These are phyloP conservation scores for Austrofundulus limnaeus DNA, from an alignment of 2,113 vertebrate species.

Conservation along the genomic window DNA sequence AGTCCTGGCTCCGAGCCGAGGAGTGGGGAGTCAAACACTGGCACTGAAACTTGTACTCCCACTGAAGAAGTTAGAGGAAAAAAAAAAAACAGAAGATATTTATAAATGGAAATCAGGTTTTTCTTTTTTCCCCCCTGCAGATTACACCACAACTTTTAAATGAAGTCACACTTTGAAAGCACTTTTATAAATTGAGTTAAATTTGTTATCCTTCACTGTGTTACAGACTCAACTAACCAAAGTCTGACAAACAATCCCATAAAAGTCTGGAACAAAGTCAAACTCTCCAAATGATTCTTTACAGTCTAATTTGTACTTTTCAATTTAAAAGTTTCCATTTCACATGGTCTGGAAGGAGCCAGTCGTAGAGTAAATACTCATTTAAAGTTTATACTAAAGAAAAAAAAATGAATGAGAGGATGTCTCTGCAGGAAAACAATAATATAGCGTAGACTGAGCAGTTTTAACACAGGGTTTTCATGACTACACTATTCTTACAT, in stretches of 20 bases:
- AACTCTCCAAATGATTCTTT: conserved; percentile 3
- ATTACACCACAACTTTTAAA: conserved; percentile 2
- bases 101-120: conserved; percentile 18
- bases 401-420: too few relatives aligned
- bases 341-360: background rate
- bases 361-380: background rate
- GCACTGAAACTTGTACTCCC: conserved; percentile 45
- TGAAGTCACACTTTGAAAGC: conserved; percentile 7
- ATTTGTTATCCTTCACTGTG: conserved; percentile 45
- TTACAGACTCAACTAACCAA: conserved; percentile 18
- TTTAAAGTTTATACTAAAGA: background rate
- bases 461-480: too few relatives aligned
- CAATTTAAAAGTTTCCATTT: background rate
- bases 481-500: too few relatives aligned
- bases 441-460: background rate
- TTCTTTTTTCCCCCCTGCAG: background rate
- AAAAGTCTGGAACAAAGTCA: conserved; percentile 33
- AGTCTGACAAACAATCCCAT: conserved; percentile 50
- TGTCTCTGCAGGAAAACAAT: too few relatives aligned
- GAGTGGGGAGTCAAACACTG: conserved; percentile 48
- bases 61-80: conserved; percentile 15
- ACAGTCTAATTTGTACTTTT: background rate
- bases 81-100: conserved; percentile 13
- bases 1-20: conserved; percentile 49
- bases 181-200: conserved; percentile 50